Evolutionary conservation across 2,113 vertebrate genomes (phyloP).

Genomic region (Oreochromis spilurus): DNA sequence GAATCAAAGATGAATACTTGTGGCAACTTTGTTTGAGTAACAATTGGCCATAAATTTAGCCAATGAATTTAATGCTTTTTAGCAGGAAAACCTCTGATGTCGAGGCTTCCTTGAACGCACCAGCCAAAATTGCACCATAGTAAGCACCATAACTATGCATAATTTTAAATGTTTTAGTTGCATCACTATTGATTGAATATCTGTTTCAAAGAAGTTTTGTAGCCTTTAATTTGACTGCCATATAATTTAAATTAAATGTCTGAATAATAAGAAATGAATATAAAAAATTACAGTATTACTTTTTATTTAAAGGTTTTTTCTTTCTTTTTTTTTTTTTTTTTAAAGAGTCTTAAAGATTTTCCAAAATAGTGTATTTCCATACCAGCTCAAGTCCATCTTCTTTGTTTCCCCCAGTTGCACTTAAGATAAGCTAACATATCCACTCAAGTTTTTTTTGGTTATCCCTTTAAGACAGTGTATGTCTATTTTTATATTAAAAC

Average conservation of each 20-base stretch:
- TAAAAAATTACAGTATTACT: neutral
- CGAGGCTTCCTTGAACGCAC: neutral
- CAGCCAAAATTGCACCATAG: neutral
- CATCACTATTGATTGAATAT: neutral
- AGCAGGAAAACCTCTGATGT: neutral
- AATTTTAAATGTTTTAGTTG: neutral
- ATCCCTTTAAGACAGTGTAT: neutral
- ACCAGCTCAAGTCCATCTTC: slow-evolving; percentile 84
- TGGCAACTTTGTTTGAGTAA: neutral
- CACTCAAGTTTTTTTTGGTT: neutral
- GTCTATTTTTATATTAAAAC: neutral
- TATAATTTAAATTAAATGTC: neutral
- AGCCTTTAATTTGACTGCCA: neutral
- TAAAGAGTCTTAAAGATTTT: neutral
- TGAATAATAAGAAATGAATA: too few species aligned
- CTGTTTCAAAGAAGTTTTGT: neutral
- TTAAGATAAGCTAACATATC: neutral
- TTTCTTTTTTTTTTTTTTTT: neutral
- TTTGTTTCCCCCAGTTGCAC: slow-evolving; percentile 61
- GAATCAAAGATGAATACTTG: neutral
- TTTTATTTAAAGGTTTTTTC: neutral
- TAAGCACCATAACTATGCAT: neutral
- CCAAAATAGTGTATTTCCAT: slow-evolving; percentile 8
- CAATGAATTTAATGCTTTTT: neutral
- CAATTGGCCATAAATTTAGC: neutral